Evolutionary conservation across 2,888 invertebrate genomes (phyloP).

Genomic region (Sabatieria punctata): DNA sequence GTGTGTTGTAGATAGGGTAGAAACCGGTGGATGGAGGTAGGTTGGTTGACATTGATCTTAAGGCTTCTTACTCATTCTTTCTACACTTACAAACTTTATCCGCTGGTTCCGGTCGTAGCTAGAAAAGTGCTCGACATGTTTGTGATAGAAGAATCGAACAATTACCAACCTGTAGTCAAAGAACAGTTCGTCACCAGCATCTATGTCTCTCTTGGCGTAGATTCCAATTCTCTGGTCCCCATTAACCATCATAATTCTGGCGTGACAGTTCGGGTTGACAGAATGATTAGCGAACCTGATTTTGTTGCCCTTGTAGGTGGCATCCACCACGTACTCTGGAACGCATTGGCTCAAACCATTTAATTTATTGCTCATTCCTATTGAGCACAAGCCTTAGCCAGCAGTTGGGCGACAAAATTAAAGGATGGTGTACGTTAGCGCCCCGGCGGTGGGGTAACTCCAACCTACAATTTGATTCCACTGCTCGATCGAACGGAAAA

Average conservation of each 20-base stretch:
- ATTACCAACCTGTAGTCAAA: slow-evolving; percentile 59
- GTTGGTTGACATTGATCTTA: too few species aligned
- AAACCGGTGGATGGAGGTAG: too few species aligned
- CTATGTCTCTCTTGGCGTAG: slow-evolving; percentile 87
- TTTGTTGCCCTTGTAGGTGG: slow-evolving; percentile 95
- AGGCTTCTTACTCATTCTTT: too few species aligned
- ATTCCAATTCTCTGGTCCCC: slow-evolving; percentile 54
- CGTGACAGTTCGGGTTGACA: slow-evolving; percentile 96
- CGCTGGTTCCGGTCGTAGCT: slow-evolving; percentile 77
- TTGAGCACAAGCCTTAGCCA: too few species aligned
- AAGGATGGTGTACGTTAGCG: too few species aligned
- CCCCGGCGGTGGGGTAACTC: too few species aligned
- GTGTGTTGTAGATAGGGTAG: too few species aligned
- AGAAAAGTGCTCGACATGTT: slow-evolving; percentile 28
- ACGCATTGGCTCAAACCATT: slow-evolving; percentile 2
- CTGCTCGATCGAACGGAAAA: too few species aligned
- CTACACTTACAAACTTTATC: slow-evolving; percentile 90
- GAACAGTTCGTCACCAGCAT: slow-evolving; percentile 92
- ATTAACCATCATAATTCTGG: slow-evolving; percentile 50
- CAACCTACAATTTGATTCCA: too few species aligned
- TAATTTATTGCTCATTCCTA: too few species aligned
- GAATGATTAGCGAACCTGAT: slow-evolving; percentile 99
- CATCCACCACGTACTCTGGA: slow-evolving; percentile 89
- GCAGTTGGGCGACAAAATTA: too few species aligned
- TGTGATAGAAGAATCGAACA: slow-evolving; percentile 12